A percentile compares a stretch with the other conserved stretches of the same genome.
Evolutionary conservation across 2,113 vertebrate species (phyloP).

Genomic region (Apeltes quadracus): DNA sequence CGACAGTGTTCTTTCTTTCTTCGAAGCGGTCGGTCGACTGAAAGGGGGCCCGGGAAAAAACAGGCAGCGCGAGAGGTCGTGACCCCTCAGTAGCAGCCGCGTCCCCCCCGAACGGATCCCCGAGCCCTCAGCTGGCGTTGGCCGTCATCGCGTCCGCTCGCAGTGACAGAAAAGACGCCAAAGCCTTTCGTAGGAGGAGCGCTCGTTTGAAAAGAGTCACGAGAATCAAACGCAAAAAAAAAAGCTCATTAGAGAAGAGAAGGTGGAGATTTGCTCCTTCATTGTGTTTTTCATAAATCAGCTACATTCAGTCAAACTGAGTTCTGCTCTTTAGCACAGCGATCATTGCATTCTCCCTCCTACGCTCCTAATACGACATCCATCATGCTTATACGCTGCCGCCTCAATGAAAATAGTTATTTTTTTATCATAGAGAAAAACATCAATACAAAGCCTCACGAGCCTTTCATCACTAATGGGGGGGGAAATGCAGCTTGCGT

Average conservation of each 20-base stretch:
- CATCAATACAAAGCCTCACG: conserved; percentile 45
- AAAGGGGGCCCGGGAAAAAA: too few species aligned
- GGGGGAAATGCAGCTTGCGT: conserved; percentile 34
- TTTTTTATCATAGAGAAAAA: conserved; percentile 34
- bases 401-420: conserved; percentile 31
- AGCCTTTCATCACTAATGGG: conserved; percentile 42
- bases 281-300: conserved; percentile 59
- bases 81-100: conserved; percentile 42
- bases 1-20: too few species aligned
- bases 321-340: conserved; percentile 28
- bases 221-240: conserved; percentile 35
- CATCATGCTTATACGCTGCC: conserved; percentile 71
- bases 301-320: conserved; percentile 39
- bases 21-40: too few species aligned
- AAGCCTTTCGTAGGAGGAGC: conserved; percentile 77
- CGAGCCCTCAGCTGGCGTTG: conserved; percentile 78
- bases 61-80: conserved; percentile 47
- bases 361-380: conserved; percentile 47
- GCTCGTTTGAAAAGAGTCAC: conserved; percentile 27
- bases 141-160: conserved; percentile 70
- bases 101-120: conserved; percentile 9
- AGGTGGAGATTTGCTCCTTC: conserved; percentile 60
- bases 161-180: conserved; percentile 78
- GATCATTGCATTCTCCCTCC: conserved; percentile 40
- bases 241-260: conserved; percentile 48